These are phyloP conservation scores for Eremophila alpestris DNA, from an alignment of 2,797 vertebrate genomes.

Conservation along the genomic window DNA sequence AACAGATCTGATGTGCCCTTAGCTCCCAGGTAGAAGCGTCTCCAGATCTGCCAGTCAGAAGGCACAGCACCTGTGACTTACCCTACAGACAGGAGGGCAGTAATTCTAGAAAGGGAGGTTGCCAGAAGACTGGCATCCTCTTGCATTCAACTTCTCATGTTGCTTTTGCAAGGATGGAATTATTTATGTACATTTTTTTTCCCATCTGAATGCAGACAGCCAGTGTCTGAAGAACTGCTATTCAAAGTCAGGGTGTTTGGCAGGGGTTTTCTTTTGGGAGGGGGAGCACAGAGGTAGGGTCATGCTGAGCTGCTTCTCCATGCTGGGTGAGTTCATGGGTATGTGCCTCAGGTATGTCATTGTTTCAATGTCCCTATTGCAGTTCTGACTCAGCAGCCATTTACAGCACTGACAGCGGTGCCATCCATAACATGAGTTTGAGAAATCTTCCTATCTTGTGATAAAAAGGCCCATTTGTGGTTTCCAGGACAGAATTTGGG, in stretches of 20 bases:
- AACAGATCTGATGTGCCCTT: neutral
- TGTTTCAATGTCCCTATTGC: neutral
- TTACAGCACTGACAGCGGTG: neutral
- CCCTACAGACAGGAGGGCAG: neutral
- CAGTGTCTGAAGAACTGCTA: neutral
- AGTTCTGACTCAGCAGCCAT: neutral
- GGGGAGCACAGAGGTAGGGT: neutral
- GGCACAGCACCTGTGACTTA: neutral
- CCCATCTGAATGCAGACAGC: neutral
- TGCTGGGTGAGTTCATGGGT: neutral
- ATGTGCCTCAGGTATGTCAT: rapidly evolving
- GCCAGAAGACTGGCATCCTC: neutral
- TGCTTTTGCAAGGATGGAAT: neutral
- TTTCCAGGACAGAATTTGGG: neutral
- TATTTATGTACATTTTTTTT: neutral
- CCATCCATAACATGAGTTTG: rapidly evolving
- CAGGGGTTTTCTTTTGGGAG: neutral
- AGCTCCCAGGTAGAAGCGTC: neutral
- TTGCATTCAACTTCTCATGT: neutral
- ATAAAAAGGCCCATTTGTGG: neutral
- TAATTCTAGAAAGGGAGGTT: neutral
- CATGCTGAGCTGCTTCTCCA: neutral
- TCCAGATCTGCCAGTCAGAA: neutral
- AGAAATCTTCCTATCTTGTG: neutral
- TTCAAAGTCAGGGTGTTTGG: neutral